Percentiles rank a stretch among this genome's conserved stretches.
Conservation (phyloP, 1,140 invertebrate species). For the Neotoxoptera formosana region DNA sequence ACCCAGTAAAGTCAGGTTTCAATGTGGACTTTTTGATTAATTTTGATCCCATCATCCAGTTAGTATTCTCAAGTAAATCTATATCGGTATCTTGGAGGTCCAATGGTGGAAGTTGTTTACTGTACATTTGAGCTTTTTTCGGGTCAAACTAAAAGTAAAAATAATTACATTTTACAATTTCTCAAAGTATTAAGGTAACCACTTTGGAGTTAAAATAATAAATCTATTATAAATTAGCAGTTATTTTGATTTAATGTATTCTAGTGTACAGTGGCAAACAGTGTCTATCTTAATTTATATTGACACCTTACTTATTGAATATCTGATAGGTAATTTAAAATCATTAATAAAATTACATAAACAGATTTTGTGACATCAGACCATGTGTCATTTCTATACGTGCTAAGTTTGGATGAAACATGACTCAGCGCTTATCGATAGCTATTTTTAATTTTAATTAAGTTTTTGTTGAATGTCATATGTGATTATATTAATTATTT, state of each 20-base stretch:
- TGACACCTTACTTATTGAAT: not conserved
- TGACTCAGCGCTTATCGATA: too few relatives aligned
- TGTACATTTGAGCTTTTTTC: slow-evolving; percentile 75
- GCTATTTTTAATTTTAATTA: too few relatives aligned
- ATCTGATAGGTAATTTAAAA: not conserved
- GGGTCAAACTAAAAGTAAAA: slow-evolving; percentile 70
- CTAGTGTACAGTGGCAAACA: not conserved
- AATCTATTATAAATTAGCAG: not conserved
- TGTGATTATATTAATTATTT: too few relatives aligned
- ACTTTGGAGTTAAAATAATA: not conserved
- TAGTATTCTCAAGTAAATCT: slow-evolving; percentile 76
- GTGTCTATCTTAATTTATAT: not conserved
- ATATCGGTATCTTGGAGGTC: slow-evolving; percentile 75
- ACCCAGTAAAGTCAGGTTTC: slow-evolving; percentile 68
- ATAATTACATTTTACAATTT: not conserved
- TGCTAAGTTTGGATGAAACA: too few relatives aligned
- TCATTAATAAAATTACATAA: too few relatives aligned
- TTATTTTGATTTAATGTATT: not conserved
- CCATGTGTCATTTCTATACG: too few relatives aligned
- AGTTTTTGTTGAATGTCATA: too few relatives aligned
- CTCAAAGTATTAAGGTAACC: not conserved
- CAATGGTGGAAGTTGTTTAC: slow-evolving; percentile 76
- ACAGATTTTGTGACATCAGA: too few relatives aligned
- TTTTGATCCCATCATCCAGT: slow-evolving; percentile 87
- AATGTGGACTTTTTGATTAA: slow-evolving; percentile 75